Evolutionary conservation across 1,140 invertebrate species (phyloP), one percentile per base, ranked within the genome.

Genomic region (Aphaenogaster floridana): DNA sequence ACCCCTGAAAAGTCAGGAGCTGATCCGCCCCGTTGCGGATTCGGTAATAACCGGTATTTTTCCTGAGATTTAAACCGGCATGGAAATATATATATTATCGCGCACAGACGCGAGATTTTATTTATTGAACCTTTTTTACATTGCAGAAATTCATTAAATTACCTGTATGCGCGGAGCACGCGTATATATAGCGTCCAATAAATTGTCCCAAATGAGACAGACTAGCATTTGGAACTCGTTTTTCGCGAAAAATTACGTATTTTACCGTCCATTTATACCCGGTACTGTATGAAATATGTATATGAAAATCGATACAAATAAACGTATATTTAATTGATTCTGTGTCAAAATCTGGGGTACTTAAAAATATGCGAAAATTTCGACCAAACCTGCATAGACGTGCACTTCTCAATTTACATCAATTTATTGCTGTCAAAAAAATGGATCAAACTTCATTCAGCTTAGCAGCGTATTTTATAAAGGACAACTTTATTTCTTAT

Each of bases 81-180:
- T 39, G 54, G 45, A 21, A 61, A 48, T 83, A 59, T 71, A 39
- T 71, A 54, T 34, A 54, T 57, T 39, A 36, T 34, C 48, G 5
- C 48, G 5, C 15, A 39, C 39, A 13, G 28, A 72, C n/a, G 39
- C 15, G 28, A 11, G 42, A 69, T 69, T 39, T 68, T 61, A 84
- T 84, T 61, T 48, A 74, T 83, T 42, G 17, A 39, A 48, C 45
- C 28, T 28, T 74, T 54, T 68, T 81, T 45, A 42, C 52, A 28
- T 42, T 57, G 50, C 66, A 34, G 21, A 69, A 52, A n/a, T 81
- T 81, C 39, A 45, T 81, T 81, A 71, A 71, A 81, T 52, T 74
- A 57, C 48, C 34, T 48, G 8, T 68, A 17, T 21, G 36, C 11
- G 39, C 39, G 5, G 2, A 28, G 11, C n/a, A 21, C 50, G n/a